Evolutionary conservation across 2,797 vertebrate genomes (phyloP).

Genomic region (Naso thynnoides): DNA sequence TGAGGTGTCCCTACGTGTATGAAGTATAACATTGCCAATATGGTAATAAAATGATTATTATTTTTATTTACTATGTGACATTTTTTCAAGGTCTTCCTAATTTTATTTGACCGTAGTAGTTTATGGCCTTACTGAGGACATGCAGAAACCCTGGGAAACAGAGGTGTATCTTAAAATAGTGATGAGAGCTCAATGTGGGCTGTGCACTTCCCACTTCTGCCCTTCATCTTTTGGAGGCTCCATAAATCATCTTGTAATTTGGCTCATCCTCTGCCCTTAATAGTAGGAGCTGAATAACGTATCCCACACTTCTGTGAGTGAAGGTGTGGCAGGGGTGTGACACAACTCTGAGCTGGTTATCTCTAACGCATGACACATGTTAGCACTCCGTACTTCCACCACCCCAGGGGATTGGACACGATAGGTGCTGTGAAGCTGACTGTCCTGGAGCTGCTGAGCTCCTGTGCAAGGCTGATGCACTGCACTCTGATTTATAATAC

Average conservation of each 20-base stretch:
- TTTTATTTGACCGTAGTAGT: conserved; percentile 16
- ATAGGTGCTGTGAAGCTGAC: conserved; percentile 40
- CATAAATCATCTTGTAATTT: conserved; percentile 76
- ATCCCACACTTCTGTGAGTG: conserved; percentile 28
- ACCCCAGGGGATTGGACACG: conserved; percentile 60
- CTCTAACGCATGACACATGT: conserved; percentile 57
- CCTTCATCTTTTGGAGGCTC: conserved; percentile 49
- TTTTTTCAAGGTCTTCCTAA: conserved; percentile 24
- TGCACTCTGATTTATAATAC: conserved; percentile 29
- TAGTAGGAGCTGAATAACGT: conserved; percentile 59
- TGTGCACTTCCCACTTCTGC: conserved; percentile 50
- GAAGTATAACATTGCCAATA: too few relatives aligned
- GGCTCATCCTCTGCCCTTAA: conserved; percentile 62
- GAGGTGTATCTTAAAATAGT: conserved; percentile 51
- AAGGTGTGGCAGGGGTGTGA: conserved; percentile 46
- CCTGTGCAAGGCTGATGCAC: conserved; percentile 25
- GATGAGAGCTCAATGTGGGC: conserved; percentile 24
- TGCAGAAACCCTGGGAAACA: conserved; percentile 33
- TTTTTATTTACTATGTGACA: neutral
- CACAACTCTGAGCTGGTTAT: conserved; percentile 55
- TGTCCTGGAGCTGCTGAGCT: conserved; percentile 34
- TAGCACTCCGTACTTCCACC: conserved; percentile 52
- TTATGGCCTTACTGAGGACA: neutral
- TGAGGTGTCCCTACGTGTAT: too few relatives aligned
- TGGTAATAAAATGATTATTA: too few relatives aligned